Evolutionary conservation across 2,888 invertebrate species (phyloP).

Genomic region (Meloe dianella): DNA sequence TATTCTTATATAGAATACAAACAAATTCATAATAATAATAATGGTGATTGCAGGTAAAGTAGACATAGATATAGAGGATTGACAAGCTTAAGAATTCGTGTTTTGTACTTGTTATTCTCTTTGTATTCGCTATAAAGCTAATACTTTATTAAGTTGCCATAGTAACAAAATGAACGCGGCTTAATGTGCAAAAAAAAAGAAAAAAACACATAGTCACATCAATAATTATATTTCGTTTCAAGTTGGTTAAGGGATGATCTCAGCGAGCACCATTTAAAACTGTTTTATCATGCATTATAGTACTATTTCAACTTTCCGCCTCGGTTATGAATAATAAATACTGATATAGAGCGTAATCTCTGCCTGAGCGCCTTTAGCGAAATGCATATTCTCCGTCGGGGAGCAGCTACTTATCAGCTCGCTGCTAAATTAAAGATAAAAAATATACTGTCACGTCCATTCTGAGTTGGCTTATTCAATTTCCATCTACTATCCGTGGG

Average conservation of each 20-base stretch:
- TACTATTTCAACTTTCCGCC: slow-evolving; percentile 57
- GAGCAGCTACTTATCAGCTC: slow-evolving; percentile 56
- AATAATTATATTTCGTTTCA: slow-evolving; percentile 40
- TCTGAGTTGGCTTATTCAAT: slow-evolving; percentile 59
- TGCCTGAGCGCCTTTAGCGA: slow-evolving; percentile 50
- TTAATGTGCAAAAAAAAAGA: slow-evolving; percentile 34
- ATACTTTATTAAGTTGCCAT: slow-evolving; percentile 50
- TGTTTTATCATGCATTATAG: slow-evolving; percentile 57
- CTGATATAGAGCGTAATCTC: slow-evolving; percentile 58
- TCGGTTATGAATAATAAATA: slow-evolving; percentile 60
- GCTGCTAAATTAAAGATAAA: slow-evolving; percentile 61
- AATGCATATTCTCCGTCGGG: slow-evolving; percentile 56
- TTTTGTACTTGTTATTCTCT: slow-evolving; percentile 46
- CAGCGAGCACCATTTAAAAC: slow-evolving; percentile 53
- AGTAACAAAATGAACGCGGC: slow-evolving; percentile 42
- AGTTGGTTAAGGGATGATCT: slow-evolving; percentile 51
- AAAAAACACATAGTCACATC: slow-evolving; percentile 21
- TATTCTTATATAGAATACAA: slow-evolving; percentile 34
- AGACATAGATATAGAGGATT: slow-evolving; percentile 45
- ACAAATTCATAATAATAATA: slow-evolving; percentile 41
- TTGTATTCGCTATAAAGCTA: slow-evolving; percentile 44
- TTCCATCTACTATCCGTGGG: slow-evolving; percentile 51
- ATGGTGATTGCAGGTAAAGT: slow-evolving; percentile 39
- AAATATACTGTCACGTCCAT: slow-evolving; percentile 60
- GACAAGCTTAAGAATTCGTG: slow-evolving; percentile 45